phyloP scores from a whole-genome alignment of 2,113 vertebrate genomes.

The Tympanuchus pallidicinctus region DNA sequence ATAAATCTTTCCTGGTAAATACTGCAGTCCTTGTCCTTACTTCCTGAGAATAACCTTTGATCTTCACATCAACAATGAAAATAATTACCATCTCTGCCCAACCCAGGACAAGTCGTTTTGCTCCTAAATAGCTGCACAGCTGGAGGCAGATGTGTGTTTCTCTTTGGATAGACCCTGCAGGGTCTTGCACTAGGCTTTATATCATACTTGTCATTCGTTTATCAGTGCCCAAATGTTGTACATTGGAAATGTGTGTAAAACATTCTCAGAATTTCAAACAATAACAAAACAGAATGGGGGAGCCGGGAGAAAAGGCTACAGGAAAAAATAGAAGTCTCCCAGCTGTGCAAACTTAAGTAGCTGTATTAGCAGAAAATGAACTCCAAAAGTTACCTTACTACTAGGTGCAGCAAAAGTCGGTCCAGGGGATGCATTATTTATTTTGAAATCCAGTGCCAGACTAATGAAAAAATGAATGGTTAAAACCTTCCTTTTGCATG shows the following conservation, averaged over 20 bases:
- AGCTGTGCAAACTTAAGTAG: slow-evolving; percentile 73
- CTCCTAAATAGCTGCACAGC: slow-evolving; percentile 78
- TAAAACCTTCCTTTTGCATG: background rate
- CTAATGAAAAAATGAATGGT: background rate
- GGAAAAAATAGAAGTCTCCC: slow-evolving; percentile 69
- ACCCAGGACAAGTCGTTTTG: slow-evolving; percentile 63
- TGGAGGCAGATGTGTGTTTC: slow-evolving; percentile 82
- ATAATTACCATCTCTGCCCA: slow-evolving; percentile 78
- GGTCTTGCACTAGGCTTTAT: slow-evolving; percentile 76
- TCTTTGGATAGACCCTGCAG: slow-evolving; percentile 68
- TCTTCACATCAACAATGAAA: slow-evolving; percentile 78
- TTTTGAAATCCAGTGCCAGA: background rate
- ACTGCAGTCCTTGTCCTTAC: slow-evolving; percentile 59
- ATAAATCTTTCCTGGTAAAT: slow-evolving; percentile 76
- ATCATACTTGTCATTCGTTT: slow-evolving; percentile 84
- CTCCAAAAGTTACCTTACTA: slow-evolving; percentile 35
- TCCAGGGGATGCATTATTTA: background rate
- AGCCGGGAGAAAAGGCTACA: slow-evolving; percentile 4
- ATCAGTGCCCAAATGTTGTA: slow-evolving; percentile 82
- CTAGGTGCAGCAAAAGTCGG: slow-evolving; percentile 16
- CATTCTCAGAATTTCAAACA: slow-evolving; percentile 85
- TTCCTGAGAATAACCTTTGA: slow-evolving; percentile 82
- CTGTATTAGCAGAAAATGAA: slow-evolving; percentile 50
- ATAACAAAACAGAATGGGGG: slow-evolving; percentile 76
- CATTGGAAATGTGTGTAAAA: slow-evolving; percentile 82